These are phyloP conservation scores for Melanostoma mellinum DNA, from an alignment of 2,888 invertebrate species.

Conservation along the genomic window DNA sequence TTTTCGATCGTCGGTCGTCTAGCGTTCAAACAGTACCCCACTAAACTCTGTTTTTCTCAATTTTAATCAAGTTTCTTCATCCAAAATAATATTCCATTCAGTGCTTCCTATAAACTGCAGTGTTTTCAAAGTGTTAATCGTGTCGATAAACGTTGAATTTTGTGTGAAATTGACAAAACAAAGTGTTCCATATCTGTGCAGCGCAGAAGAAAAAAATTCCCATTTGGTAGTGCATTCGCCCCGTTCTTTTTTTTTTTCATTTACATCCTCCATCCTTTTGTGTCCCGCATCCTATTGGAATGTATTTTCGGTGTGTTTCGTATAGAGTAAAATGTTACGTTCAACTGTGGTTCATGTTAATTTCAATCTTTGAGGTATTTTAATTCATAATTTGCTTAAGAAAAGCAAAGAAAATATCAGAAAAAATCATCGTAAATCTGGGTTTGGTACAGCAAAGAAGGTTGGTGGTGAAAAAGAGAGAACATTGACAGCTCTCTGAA, in stretches of 20 bases:
- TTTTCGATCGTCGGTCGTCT: conserved; percentile 67
- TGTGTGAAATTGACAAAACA: conserved; percentile 52
- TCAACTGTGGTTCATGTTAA: conserved; percentile 27
- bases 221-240: conserved; percentile 72
- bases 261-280: conserved; percentile 59
- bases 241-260: conserved; percentile 44
- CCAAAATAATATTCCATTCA: conserved; percentile 16
- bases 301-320: background rate
- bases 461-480: conserved; percentile 33
- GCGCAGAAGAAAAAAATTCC: conserved; percentile 62
- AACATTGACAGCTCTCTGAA: conserved; percentile 63
- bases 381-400: conserved; percentile 52
- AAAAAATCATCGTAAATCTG: conserved; percentile 43
- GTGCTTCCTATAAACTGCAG: conserved; percentile 50
- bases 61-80: conserved; percentile 40
- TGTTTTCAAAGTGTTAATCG: conserved; percentile 27
- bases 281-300: conserved; percentile 46
- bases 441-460: conserved; percentile 60
- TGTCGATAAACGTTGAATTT: conserved; percentile 22
- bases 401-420: conserved; percentile 20
- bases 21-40: conserved; percentile 52
- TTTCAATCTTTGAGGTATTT: conserved; percentile 17
- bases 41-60: conserved; percentile 51
- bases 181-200: conserved; percentile 51
- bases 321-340: conserved; percentile 39